Evolutionary conservation across 2,888 invertebrate genomes (phyloP), one percentile per base, ranked within the genome.

Genomic region (Pyrochroa serraticornis): DNA sequence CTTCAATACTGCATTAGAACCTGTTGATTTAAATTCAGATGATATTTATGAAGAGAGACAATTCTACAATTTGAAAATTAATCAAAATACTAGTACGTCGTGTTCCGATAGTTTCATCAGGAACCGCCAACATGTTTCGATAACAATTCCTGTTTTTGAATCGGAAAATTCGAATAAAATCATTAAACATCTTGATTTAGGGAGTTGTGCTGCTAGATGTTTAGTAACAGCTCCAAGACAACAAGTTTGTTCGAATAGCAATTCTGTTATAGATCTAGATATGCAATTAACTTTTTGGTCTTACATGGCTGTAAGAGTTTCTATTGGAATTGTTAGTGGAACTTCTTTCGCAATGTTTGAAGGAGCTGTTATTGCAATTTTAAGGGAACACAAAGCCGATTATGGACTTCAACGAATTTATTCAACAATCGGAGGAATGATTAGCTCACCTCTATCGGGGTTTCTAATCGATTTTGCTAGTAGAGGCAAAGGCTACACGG

Each of bases 281-380:
- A 83, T 87, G 9, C 75, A 79, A 1, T 77, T 89, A 51, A 90
- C 90, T 0, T 91, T 91, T 75, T 90, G 90, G 89, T 72, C 85
- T 0, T 91, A 91, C 73, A 81, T 89, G 32, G 82, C 81, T 39
- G 85, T 89, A 62, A 80, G 86, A 36, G 84, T 84, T 5, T 82
- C 84, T 69, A 81, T 85, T 70, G 87, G 87, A 12, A 87, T 89
- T 56, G 87, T 90, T 56, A 84, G 89, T 36, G 89, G 90, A 0
- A 90, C 90, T 1, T 86, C 88, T 0, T 90, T 89, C 73, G 89
- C 90, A 22, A 90, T 91, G 88, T 91, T 91, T 73, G 90, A 91
- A 77, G 89, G 90, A 1, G 91, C 91, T 0, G 90, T 89, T 1
- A 88, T 91, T 56, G 88, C 90, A 3, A 88, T 91, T 67, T 79